Percentiles rank a stretch among this genome's conserved stretches.
Conservation (phyloP, 2,797 vertebrate genomes). For the Peromyscus melanophrys region DNA sequence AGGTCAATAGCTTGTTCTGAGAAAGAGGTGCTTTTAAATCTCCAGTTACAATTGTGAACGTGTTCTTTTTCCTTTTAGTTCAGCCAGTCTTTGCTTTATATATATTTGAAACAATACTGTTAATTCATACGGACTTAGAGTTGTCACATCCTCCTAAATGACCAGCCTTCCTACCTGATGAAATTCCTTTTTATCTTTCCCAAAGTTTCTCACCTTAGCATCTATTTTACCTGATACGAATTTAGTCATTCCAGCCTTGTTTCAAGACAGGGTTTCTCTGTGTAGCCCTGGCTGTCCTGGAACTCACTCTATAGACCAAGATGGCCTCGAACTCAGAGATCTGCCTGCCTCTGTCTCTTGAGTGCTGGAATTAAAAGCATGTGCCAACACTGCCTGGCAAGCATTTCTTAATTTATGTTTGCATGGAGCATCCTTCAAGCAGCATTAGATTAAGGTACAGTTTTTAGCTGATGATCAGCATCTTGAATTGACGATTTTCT, state of each 20-base stretch:
- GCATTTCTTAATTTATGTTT: neutral
- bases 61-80: neutral
- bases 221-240: neutral
- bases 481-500: neutral
- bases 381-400: neutral
- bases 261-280: neutral
- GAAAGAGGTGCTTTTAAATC: slow-evolving; percentile 19
- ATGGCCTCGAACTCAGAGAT: neutral
- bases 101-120: neutral
- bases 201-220: neutral
- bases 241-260: neutral
- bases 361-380: neutral
- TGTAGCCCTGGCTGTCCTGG: neutral
- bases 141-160: neutral
- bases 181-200: neutral
- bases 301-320: neutral
- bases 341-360: neutral
- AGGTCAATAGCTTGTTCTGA: neutral
- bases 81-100: neutral
- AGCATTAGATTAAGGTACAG: too few species aligned
- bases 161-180: neutral
- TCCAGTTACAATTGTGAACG: neutral
- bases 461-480: neutral
- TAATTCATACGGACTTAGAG: neutral
- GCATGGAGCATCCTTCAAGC: neutral